Conservation (phyloP, 2,113 vertebrate species). For the Pungitius pungitius region DNA sequence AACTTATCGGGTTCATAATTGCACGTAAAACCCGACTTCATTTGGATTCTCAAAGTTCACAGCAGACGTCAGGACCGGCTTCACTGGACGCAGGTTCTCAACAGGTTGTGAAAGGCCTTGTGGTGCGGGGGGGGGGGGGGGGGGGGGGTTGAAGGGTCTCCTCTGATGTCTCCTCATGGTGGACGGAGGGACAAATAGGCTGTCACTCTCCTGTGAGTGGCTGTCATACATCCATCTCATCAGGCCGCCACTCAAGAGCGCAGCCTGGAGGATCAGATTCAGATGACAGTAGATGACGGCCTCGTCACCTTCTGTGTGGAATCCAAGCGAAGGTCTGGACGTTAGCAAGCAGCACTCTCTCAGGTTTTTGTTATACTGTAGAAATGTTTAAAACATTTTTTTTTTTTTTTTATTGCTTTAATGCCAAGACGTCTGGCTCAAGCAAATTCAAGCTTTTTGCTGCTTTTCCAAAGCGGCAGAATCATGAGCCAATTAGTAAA, state of each 20-base stretch:
- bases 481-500: background rate
- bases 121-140: conserved; percentile 21
- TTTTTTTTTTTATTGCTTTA: background rate
- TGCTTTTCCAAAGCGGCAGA: background rate
- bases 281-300: conserved; percentile 39
- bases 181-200: conserved; percentile 80
- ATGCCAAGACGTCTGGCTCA: background rate
- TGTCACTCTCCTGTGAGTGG: conserved; percentile 74
- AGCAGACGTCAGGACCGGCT: conserved; percentile 10
- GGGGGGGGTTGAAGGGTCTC: conserved; percentile 64
- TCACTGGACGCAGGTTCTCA: conserved; percentile 27
- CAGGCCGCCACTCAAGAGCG: conserved; percentile 38
- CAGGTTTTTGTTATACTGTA: too few relatives aligned
- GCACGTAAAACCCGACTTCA: background rate
- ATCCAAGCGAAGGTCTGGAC: conserved; percentile 32
- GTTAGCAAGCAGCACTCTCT: background rate
- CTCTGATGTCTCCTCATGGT: conserved; percentile 76
- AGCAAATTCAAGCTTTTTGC: background rate
- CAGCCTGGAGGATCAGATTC: conserved; percentile 27
- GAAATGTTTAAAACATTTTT: too few relatives aligned
- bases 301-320: conserved; percentile 39
- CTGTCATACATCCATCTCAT: conserved; percentile 79
- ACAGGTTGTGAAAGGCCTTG: conserved; percentile 40
- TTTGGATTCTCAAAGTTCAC: conserved; percentile 1
- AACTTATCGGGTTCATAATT: background rate